Evolutionary conservation across 2,797 vertebrate genomes (phyloP).

Genomic region (Ctenopoma kingsleyae): DNA sequence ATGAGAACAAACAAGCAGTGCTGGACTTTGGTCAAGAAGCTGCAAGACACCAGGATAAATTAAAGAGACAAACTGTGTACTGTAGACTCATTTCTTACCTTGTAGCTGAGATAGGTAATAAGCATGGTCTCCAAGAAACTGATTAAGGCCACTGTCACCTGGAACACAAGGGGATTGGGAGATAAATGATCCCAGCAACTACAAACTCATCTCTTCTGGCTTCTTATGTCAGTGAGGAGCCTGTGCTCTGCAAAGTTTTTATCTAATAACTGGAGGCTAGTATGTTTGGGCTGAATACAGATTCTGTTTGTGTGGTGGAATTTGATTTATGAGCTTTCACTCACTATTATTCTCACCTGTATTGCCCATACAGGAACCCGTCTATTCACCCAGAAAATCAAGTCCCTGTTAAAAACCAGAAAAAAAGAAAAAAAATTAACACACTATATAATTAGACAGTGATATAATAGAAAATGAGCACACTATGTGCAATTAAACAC

Average conservation of each 20-base stretch:
- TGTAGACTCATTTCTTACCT: conserved; percentile 74
- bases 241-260: conserved; percentile 12
- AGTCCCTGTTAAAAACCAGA: conserved; percentile 68
- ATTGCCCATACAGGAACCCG: conserved; percentile 85
- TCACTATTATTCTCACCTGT: conserved; percentile 79
- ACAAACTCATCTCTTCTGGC: conserved; percentile 32
- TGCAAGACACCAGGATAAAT: conserved; percentile 5
- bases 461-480: neutral
- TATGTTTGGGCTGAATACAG: conserved; percentile 13
- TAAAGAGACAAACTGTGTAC: conserved; percentile 13
- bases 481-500: neutral
- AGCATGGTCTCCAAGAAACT: conserved; percentile 90
- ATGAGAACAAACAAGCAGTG: neutral
- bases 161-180: conserved; percentile 39
- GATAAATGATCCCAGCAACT: conserved; percentile 30
- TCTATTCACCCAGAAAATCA: conserved; percentile 88
- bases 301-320: conserved; percentile 8
- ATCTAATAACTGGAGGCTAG: conserved; percentile 28
- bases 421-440: conserved; percentile 23
- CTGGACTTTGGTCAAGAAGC: conserved; percentile 21
- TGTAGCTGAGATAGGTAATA: conserved; percentile 90
- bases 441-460: neutral
- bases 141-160: conserved; percentile 91
- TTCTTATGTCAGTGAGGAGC: conserved; percentile 23
- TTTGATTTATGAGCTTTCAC: conserved; percentile 44